These are phyloP conservation scores for Nomada fabriciana DNA, from an alignment of 2,888 invertebrate genomes.

Conservation along the genomic window DNA sequence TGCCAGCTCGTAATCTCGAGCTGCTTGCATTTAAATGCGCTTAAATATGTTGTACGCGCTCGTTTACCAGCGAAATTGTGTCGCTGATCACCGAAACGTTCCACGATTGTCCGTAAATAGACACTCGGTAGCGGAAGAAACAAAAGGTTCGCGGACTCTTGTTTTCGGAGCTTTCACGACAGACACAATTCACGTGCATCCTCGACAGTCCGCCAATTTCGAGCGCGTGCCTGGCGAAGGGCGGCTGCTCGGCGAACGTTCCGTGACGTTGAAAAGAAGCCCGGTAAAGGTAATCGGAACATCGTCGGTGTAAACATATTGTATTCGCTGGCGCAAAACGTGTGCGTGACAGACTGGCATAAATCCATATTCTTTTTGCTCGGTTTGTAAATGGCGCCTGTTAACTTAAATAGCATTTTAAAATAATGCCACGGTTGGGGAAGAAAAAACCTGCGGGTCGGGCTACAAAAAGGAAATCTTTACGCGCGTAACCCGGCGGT, in stretches of 20 bases:
- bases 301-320: no score
- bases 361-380: not conserved
- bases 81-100: conserved; percentile 14
- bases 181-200: conserved; percentile 31
- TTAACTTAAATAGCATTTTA: conserved; percentile 9
- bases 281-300: not conserved
- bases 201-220: not conserved
- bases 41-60: conserved; percentile 26
- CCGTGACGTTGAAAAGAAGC: not conserved
- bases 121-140: not conserved
- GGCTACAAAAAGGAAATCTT: conserved; percentile 3
- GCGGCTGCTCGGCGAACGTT: not conserved
- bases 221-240: not conserved
- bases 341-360: not conserved
- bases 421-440: conserved; percentile 1
- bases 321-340: not conserved
- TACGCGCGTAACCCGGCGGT: not conserved
- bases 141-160: conserved; percentile 46
- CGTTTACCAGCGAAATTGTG: conserved; percentile 32
- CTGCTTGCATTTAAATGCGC: conserved; percentile 13
- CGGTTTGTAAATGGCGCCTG: not conserved
- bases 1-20: not conserved
- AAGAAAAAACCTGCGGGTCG: not conserved
- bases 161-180: conserved; percentile 42
- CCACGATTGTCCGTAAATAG: not conserved